phyloP scores from a whole-genome alignment of 2,797 vertebrate species.

The Parotocinclus haroldoi region DNA sequence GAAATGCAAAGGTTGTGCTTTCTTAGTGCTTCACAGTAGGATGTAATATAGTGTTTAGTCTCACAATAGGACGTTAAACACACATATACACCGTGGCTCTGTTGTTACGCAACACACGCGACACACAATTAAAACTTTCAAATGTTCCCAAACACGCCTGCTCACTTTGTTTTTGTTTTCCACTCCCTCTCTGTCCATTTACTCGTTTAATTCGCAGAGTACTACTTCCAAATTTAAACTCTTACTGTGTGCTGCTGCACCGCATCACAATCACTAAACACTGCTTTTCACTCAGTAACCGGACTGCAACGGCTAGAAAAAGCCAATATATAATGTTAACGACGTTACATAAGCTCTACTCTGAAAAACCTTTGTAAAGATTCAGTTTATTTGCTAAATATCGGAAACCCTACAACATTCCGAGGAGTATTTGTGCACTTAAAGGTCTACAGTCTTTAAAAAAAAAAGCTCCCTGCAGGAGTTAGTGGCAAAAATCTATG shows the following conservation, averaged over 20 bases:
- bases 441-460: too few relatives aligned
- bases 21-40: background rate
- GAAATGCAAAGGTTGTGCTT: background rate
- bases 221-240: background rate
- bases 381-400: too few relatives aligned
- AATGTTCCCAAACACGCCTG: background rate
- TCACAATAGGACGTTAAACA: background rate
- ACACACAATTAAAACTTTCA: background rate
- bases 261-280: background rate
- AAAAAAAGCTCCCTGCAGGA: background rate
- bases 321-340: too few relatives aligned
- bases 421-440: too few relatives aligned
- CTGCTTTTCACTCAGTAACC: background rate
- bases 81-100: background rate
- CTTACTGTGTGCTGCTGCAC: background rate
- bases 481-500: constrained; percentile 7
- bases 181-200: background rate
- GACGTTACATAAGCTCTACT: too few relatives aligned
- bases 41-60: background rate
- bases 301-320: too few relatives aligned
- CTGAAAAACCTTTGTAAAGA: too few relatives aligned
- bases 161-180: background rate
- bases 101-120: background rate
- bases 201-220: background rate
- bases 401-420: too few relatives aligned